A percentile compares a stretch with the other conserved stretches of the same genome.
phyloP scores from a whole-genome alignment of 1,140 invertebrate species.

The Sinonovacula constricta region DNA sequence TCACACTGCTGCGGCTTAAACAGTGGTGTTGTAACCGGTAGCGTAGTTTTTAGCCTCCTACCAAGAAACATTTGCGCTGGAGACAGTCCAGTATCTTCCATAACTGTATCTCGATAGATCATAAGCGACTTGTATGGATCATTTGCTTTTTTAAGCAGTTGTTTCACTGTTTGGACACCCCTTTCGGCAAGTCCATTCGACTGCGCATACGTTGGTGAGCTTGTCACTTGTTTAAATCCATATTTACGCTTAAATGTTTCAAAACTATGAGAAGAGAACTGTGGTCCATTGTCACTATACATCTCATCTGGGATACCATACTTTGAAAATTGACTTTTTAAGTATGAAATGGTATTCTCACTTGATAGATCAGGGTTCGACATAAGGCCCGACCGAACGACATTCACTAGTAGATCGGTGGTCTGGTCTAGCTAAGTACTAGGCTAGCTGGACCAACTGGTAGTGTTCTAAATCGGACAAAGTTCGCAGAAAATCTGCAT shows the following conservation, averaged over 20 bases:
- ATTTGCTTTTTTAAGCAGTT: constrained; percentile 19
- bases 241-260: constrained; percentile 44
- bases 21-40: constrained; percentile 14
- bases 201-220: constrained; percentile 38
- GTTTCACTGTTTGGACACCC: constrained; percentile 53
- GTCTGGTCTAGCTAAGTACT: too few relatives aligned
- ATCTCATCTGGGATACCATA: constrained; percentile 53
- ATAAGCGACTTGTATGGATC: constrained; percentile 7
- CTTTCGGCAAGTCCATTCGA: constrained; percentile 55
- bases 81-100: constrained; percentile 2
- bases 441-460: too few relatives aligned
- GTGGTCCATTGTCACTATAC: constrained; percentile 56
- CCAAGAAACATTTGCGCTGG: constrained; percentile 19
- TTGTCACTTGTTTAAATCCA: constrained; percentile 53
- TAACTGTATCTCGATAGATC: neutral
- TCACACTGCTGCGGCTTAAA: neutral
- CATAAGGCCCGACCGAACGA: too few relatives aligned
- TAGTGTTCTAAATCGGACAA: too few relatives aligned
- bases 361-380: too few relatives aligned
- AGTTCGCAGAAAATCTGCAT: too few relatives aligned
- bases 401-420: too few relatives aligned
- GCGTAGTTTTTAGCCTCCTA: constrained; percentile 10
- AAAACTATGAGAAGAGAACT: constrained; percentile 51
- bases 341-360: constrained; percentile 38
- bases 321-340: constrained; percentile 53